Conservation (phyloP, 2,797 vertebrate species). For the Ctenochaetus hawaiiensis region DNA sequence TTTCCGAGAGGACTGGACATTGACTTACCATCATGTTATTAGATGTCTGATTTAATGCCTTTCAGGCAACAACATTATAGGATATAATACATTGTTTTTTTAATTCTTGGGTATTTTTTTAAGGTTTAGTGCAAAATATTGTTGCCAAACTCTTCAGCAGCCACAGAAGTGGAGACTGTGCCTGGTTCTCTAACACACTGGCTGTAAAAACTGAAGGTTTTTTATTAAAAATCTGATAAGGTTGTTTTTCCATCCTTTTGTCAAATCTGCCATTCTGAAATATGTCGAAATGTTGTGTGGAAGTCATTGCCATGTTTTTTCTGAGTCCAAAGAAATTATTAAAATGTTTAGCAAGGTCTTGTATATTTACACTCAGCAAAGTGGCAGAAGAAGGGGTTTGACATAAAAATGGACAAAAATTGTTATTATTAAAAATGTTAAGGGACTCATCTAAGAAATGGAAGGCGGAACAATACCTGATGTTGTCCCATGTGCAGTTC, state of each 20-base stretch:
- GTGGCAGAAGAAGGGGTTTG: not conserved
- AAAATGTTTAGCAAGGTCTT: too few relatives aligned
- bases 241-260: not conserved
- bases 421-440: not conserved
- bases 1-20: not conserved
- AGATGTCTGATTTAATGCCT: not conserved
- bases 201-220: not conserved
- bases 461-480: too few relatives aligned
- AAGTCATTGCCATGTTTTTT: not conserved
- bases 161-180: conserved; percentile 1
- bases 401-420: not conserved
- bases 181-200: too few relatives aligned
- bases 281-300: not conserved
- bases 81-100: not conserved
- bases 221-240: not conserved
- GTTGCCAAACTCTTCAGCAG: not conserved
- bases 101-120: not conserved
- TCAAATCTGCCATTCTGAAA: not conserved
- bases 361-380: not conserved
- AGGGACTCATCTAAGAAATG: not conserved
- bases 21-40: too few relatives aligned
- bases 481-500: too few relatives aligned
- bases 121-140: not conserved
- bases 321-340: too few relatives aligned
- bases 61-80: not conserved